phyloP scores from a whole-genome alignment of 2,113 vertebrate species.

The Microcebus lehilahytsara region DNA sequence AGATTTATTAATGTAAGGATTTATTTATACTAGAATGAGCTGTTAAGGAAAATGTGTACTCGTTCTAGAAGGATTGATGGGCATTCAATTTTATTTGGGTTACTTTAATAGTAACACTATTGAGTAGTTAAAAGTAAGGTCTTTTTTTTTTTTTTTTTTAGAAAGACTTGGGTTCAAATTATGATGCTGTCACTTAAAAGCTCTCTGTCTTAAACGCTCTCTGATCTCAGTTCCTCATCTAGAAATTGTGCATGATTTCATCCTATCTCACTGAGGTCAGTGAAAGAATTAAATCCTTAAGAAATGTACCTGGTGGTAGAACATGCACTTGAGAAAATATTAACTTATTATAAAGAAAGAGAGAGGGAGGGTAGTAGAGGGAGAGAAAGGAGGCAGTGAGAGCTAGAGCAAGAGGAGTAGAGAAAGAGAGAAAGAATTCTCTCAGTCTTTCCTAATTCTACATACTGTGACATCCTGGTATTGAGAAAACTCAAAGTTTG shows the following conservation, averaged over 20 bases:
- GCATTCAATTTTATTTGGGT: background rate
- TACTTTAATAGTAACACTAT: background rate
- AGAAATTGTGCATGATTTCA: background rate
- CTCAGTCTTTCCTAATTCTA: background rate
- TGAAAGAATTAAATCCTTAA: background rate
- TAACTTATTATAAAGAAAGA: background rate
- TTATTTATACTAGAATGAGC: background rate
- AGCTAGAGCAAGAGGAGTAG: background rate
- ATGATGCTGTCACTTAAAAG: background rate
- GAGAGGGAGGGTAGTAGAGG: background rate
- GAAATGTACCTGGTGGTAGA: background rate
- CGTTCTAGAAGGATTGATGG: background rate
- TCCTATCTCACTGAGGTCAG: fast-evolving
- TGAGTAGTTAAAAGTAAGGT: background rate
- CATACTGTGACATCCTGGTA: background rate
- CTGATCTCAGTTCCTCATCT: background rate
- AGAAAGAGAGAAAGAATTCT: background rate
- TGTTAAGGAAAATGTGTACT: background rate
- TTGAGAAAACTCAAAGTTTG: background rate
- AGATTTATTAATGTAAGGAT: background rate
- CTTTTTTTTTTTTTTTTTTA: background rate
- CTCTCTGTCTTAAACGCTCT: background rate
- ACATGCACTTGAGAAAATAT: background rate
- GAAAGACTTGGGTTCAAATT: background rate
- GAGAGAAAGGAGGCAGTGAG: background rate